A percentile compares a stretch with the other conserved stretches of the same genome.
Evolutionary conservation across 2,888 invertebrate species (phyloP).

Genomic region (Elegia similella): DNA sequence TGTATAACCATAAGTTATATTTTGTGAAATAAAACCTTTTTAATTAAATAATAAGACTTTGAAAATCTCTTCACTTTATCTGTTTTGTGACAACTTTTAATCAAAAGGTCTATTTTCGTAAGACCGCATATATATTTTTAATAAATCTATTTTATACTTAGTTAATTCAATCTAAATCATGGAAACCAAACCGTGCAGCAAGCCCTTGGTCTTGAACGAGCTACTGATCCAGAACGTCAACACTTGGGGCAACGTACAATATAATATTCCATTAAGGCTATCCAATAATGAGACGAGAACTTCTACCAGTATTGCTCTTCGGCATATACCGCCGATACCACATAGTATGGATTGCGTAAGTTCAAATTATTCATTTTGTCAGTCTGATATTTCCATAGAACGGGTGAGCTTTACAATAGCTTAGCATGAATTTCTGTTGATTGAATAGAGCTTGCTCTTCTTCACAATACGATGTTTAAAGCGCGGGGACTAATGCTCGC

Average conservation of each 20-base stretch:
- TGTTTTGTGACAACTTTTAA: not conserved
- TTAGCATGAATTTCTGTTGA: no score
- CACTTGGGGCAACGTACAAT: conserved; percentile 74
- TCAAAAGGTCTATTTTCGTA: conserved; percentile 21
- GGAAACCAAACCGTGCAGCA: conserved; percentile 42
- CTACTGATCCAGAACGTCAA: conserved; percentile 67
- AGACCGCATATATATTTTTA: conserved; percentile 25
- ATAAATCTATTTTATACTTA: conserved; percentile 14
- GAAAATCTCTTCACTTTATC: no score
- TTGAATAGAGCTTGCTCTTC: no score
- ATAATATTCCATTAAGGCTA: conserved; percentile 64
- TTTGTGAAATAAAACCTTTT: no score
- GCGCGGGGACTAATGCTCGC: no score
- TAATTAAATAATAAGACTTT: no score
- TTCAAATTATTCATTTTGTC: conserved; percentile 19
- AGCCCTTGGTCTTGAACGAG: conserved; percentile 52
- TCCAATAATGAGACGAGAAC: conserved; percentile 68
- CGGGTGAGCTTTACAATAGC: no score
- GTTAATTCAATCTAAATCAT: conserved; percentile 31
- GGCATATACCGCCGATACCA: conserved; percentile 67
- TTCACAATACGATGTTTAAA: no score
- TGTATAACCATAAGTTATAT: no score
- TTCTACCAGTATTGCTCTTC: conserved; percentile 52
- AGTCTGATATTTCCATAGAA: no score
- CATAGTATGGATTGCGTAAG: conserved; percentile 69